Evolutionary conservation across 2,888 invertebrate species (phyloP).

Genomic region (Phalangium opilio): DNA sequence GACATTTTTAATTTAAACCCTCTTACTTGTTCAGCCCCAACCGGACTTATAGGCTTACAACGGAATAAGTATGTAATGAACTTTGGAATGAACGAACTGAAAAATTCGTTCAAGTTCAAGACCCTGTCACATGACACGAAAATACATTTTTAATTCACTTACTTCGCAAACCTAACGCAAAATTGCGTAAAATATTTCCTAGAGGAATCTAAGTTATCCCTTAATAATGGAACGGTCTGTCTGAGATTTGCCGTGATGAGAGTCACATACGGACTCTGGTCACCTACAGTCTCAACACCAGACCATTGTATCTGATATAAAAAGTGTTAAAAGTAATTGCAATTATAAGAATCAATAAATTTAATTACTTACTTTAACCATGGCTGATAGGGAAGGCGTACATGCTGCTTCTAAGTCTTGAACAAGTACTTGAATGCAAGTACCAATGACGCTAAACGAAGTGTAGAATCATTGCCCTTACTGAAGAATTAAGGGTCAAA

Average conservation of each 20-base stretch:
- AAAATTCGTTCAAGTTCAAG: conserved; percentile 16
- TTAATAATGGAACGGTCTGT: conserved; percentile 66
- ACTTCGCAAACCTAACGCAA: conserved; percentile 46
- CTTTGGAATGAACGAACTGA: conserved; percentile 79
- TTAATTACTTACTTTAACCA: conserved; percentile 60
- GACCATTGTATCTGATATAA: conserved; percentile 64
- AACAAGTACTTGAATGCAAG: conserved; percentile 76
- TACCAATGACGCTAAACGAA: conserved; percentile 36
- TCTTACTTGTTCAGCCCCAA: conserved; percentile 74
- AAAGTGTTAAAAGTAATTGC: background rate
- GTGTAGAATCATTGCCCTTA: too few relatives aligned
- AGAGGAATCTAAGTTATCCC: conserved; percentile 77
- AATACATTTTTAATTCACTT: conserved; percentile 3
- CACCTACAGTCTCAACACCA: conserved; percentile 81
- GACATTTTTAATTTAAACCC: background rate
- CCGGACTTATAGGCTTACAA: conserved; percentile 70
- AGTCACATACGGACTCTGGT: conserved; percentile 88
- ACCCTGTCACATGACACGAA: conserved; percentile 5
- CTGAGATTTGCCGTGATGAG: conserved; percentile 73
- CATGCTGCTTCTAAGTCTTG: conserved; percentile 88
- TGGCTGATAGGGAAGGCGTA: conserved; percentile 77
- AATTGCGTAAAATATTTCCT: conserved; percentile 96
- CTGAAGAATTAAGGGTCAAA: too few relatives aligned
- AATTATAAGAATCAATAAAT: too few relatives aligned
- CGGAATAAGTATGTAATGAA: conserved; percentile 77